Conservation (phyloP, 1,140 invertebrate species). For the Mesaphorura yosii region DNA sequence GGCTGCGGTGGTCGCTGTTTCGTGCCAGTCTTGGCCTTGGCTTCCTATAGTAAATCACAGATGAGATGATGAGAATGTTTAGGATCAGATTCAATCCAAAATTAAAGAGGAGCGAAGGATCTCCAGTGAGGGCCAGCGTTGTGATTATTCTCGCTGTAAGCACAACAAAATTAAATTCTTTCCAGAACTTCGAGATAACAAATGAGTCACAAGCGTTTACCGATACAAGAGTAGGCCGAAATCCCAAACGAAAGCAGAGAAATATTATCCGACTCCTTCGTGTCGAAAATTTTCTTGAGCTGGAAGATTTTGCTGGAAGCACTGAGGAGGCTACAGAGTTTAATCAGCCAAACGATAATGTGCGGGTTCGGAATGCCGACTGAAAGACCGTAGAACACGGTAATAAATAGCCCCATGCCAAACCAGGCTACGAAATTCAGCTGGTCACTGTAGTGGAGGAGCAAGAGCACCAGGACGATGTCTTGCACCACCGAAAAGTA, state of each 20-base stretch:
- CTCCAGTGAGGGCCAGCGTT: no score
- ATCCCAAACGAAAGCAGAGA: neutral
- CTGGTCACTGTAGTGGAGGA: conserved; percentile 19
- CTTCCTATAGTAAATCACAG: no score
- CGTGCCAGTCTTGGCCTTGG: no score
- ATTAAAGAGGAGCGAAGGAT: no score
- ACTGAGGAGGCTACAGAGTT: conserved; percentile 13
- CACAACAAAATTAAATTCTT: conserved; percentile 23
- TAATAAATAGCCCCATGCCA: conserved; percentile 23
- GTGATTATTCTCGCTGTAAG: no score
- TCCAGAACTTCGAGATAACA: conserved; percentile 26
- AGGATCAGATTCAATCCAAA: no score
- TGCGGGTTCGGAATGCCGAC: conserved; percentile 16
- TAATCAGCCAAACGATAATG: conserved; percentile 26
- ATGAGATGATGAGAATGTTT: no score
- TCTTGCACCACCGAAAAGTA: conserved; percentile 30
- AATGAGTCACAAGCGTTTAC: conserved; percentile 30
- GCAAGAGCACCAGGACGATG: conserved; percentile 27
- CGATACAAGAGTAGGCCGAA: conserved; percentile 27
- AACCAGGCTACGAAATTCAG: conserved; percentile 17
- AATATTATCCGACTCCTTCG: neutral
- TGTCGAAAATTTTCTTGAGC: no score
- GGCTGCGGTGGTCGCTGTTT: no score
- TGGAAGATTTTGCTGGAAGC: no score
- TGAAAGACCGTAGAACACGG: conserved; percentile 27